Evolutionary conservation across 2,797 vertebrate species (phyloP).

Genomic region (Rhinatrema bivittatum): DNA sequence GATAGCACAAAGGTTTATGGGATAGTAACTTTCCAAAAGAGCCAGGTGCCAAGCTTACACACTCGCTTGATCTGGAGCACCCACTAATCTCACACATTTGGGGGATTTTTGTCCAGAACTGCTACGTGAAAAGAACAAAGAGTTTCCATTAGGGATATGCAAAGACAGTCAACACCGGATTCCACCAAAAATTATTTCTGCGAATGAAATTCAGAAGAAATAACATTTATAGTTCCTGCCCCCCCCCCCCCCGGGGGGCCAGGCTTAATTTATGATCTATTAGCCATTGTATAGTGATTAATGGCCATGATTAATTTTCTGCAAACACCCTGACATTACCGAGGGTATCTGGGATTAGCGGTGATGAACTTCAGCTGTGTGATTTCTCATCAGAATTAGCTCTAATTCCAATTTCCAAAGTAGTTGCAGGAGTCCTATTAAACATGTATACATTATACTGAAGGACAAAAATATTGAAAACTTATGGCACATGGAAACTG

Average conservation of each 20-base stretch:
- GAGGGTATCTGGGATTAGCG: neutral
- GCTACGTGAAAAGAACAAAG: slow-evolving; percentile 7
- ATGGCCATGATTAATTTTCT: slow-evolving; percentile 3
- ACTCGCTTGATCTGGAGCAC: slow-evolving; percentile 29
- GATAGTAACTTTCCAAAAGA: too few species aligned
- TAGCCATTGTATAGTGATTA: neutral
- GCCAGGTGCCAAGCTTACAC: too few species aligned
- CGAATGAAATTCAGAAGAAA: slow-evolving; percentile 13
- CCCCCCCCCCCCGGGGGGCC: too few species aligned
- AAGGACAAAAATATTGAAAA: too few species aligned
- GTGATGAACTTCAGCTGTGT: slow-evolving; percentile 1
- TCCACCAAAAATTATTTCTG: neutral
- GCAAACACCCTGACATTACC: neutral
- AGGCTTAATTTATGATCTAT: slow-evolving; percentile 1
- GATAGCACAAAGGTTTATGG: too few species aligned
- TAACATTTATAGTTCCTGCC: slow-evolving; percentile 5
- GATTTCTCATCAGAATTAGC: neutral
- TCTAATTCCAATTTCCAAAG: neutral
- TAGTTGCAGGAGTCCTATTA: too few species aligned
- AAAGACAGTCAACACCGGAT: slow-evolving; percentile 7
- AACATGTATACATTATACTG: too few species aligned
- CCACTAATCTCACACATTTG: slow-evolving; percentile 23
- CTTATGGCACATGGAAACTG: too few species aligned
- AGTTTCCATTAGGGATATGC: slow-evolving; percentile 10
- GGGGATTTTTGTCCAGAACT: too few species aligned